phyloP scores from a whole-genome alignment of 2,888 invertebrate genomes.

The Eupithecia vulgata region DNA sequence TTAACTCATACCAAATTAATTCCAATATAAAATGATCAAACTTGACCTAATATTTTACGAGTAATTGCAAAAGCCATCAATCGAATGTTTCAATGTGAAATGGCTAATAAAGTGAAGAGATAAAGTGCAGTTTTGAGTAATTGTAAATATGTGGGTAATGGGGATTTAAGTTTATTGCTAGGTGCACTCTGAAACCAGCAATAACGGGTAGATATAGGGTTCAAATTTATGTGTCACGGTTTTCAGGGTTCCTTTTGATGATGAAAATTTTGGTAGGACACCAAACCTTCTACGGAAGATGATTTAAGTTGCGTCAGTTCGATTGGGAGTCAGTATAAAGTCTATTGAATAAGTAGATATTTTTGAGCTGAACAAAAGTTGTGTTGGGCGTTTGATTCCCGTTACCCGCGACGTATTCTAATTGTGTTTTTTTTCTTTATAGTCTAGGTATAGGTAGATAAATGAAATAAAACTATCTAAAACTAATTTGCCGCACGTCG shows the following conservation, averaged over 20 bases:
- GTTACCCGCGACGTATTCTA: too few relatives aligned
- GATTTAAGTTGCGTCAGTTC: too few relatives aligned
- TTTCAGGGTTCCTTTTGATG: neutral
- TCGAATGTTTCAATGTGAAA: conserved; percentile 9
- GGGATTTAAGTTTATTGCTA: conserved; percentile 4
- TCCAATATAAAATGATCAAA: conserved; percentile 1
- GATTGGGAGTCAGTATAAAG: too few relatives aligned
- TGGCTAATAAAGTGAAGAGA: neutral
- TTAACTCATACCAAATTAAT: neutral
- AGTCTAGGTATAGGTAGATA: too few relatives aligned
- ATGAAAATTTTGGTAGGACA: too few relatives aligned
- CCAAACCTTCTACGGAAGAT: too few relatives aligned
- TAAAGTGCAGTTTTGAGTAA: conserved; percentile 10
- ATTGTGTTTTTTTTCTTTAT: too few relatives aligned
- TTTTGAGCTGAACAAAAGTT: neutral
- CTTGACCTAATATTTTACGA: conserved; percentile 12
- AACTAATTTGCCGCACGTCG: too few relatives aligned
- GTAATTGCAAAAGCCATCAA: conserved; percentile 6
- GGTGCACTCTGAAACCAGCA: neutral
- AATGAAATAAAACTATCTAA: too few relatives aligned
- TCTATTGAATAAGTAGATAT: neutral
- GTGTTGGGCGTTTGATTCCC: too few relatives aligned
- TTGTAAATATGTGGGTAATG: conserved; percentile 7
- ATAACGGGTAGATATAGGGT: neutral
- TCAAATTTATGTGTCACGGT: neutral